Evolutionary conservation across 2,888 invertebrate species (phyloP).

Genomic region (Synanthedon myopaeformis): DNA sequence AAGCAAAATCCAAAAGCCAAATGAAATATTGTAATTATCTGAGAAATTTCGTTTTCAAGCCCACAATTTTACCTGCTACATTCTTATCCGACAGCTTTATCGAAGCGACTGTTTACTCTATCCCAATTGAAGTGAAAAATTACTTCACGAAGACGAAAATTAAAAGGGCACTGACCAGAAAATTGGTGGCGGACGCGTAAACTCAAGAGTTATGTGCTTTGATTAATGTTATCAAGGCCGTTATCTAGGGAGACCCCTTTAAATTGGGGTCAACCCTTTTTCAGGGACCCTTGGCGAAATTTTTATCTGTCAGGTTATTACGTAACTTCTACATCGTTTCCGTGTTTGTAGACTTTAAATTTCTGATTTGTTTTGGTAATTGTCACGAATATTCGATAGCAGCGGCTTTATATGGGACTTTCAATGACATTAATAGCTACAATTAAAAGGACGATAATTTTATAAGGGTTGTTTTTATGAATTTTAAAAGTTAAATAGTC

Average conservation of each 20-base stretch:
- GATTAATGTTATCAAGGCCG: slow-evolving; percentile 64
- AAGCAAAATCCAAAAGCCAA: too few relatives aligned
- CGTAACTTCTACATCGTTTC: not conserved
- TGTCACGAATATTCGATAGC: too few relatives aligned
- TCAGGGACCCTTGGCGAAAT: slow-evolving; percentile 8
- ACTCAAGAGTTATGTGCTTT: slow-evolving; percentile 39
- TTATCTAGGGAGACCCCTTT: slow-evolving; percentile 44
- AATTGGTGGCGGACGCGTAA: slow-evolving; percentile 44
- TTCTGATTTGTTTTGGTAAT: not conserved
- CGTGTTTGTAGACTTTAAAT: not conserved
- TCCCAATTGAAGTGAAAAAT: slow-evolving; percentile 52
- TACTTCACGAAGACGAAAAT: slow-evolving; percentile 47
- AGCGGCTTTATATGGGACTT: too few relatives aligned
- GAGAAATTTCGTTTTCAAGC: too few relatives aligned
- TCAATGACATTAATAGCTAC: too few relatives aligned
- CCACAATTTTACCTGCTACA: not conserved
- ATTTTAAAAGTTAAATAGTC: too few relatives aligned
- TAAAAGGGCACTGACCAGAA: slow-evolving; percentile 61
- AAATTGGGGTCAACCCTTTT: slow-evolving; percentile 45
- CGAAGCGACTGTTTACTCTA: slow-evolving; percentile 32
- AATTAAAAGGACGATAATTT: too few relatives aligned
- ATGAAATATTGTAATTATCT: too few relatives aligned
- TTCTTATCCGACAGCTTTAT: not conserved
- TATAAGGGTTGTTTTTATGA: too few relatives aligned
- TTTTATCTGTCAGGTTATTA: slow-evolving; percentile 2